Evolutionary conservation across 2,888 invertebrate species (phyloP).

Genomic region (Rutpela maculata): DNA sequence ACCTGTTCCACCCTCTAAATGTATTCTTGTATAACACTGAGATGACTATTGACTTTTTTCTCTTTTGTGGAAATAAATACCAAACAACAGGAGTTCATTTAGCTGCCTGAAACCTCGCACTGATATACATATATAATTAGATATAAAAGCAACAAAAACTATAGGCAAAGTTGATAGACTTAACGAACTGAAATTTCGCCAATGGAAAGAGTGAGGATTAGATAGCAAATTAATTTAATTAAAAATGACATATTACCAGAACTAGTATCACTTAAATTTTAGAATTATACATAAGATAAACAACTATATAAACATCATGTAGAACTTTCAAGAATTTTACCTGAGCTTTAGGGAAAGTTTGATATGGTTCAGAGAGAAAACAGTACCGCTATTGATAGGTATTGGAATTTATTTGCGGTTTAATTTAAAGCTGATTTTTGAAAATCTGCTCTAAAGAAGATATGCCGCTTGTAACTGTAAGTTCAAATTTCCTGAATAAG

Average conservation of each 20-base stretch:
- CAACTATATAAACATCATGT: background rate
- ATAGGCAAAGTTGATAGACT: background rate
- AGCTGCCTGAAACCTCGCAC: background rate
- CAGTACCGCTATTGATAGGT: background rate
- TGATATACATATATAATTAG: conserved; percentile 31
- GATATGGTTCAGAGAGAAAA: background rate
- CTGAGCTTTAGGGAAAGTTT: background rate
- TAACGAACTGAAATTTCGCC: too few species aligned
- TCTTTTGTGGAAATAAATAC: conserved; percentile 41
- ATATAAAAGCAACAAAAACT: conserved; percentile 7
- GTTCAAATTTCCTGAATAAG: too few species aligned
- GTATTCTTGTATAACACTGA: conserved; percentile 30
- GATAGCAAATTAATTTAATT: background rate
- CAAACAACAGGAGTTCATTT: conserved; percentile 37
- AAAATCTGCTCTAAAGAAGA: too few species aligned
- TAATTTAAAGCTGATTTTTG: too few species aligned
- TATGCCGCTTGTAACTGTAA: too few species aligned
- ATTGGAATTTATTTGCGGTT: background rate
- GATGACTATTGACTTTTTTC: conserved; percentile 37
- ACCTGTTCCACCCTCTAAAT: conserved; percentile 34
- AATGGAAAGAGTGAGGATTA: background rate
- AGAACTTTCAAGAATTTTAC: background rate
- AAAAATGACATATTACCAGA: background rate
- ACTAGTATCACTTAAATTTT: background rate
- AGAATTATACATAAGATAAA: background rate